phyloP scores from a whole-genome alignment of 2,113 vertebrate species.

The Oenanthe melanoleuca region DNA sequence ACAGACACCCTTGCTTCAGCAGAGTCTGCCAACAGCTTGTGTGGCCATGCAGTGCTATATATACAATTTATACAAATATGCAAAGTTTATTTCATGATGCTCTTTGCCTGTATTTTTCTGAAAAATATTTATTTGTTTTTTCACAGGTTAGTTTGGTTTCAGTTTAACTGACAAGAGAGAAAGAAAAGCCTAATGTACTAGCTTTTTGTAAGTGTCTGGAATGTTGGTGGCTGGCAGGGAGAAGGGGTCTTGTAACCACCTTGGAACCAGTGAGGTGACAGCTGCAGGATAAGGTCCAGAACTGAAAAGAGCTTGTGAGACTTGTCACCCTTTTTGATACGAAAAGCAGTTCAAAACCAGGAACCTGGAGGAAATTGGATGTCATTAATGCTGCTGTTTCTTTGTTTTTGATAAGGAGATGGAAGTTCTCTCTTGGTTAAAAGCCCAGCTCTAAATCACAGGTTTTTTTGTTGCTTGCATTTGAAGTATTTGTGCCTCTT shows the following conservation, averaged over 20 bases:
- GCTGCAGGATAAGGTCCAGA: background rate
- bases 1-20: background rate
- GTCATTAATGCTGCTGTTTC: background rate
- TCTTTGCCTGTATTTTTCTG: background rate
- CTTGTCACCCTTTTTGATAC: background rate
- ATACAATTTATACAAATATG: too few relatives aligned
- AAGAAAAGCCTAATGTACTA: background rate
- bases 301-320: background rate
- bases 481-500: background rate
- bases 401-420: background rate
- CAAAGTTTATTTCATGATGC: background rate
- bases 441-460: background rate
- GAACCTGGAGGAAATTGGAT: background rate
- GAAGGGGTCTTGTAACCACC: background rate
- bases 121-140: background rate
- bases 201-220: background rate
- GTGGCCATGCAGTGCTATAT: background rate
- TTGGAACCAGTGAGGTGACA: background rate
- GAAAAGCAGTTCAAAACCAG: background rate
- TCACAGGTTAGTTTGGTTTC: background rate
- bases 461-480: rapidly evolving
- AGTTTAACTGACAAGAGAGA: background rate
- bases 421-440: background rate
- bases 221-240: background rate
- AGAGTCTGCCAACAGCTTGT: background rate